Evolutionary conservation across 1,140 invertebrate genomes (phyloP), one percentile per base, ranked within the genome.

Genomic region (Dryas iulia): DNA sequence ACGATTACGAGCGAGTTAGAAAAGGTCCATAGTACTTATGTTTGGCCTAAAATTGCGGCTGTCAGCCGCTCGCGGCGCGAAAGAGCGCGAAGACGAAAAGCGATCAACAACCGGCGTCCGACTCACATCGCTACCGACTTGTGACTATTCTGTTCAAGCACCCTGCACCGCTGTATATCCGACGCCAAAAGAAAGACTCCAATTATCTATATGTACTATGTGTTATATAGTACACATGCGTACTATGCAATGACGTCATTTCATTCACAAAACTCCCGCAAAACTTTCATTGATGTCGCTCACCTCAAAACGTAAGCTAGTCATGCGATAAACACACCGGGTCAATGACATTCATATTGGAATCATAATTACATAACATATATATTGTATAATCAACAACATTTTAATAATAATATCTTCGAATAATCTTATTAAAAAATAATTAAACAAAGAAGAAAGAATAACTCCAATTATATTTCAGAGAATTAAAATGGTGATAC

Each of bases 101-200:
- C 66, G 73, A 74, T 71, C 72, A 76, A 57, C 69, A 73, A 70
- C 70, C 77, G 66, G 77, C 88, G 89, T 87, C 84, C 87, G 86
- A 77, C 83, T 88, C 84, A 87, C 89, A 89, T 91, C 89, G 89
- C 89, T 87, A 89, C 87, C 84, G 83, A 84, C 67, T 87, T 89
- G 85, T 86, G 80, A 91, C 88, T 91, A 89, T 80, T 86, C 78
- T 83, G 73, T 81, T 80, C 81, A 76, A 74, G 71, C 84, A 81
- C 67, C 70, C 61, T 66, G 66, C 84, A 82, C 67, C 70, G 64
- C 69, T 71, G 80, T 78, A 77, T 80, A 82, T 83, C 82, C 81
- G 80, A 80, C 82, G 82, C 72, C 73, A 83, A 85, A 87, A 90
- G 88, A 90, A 90, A 89, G 81, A 87, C 78, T 75, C 74, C 79